Evolutionary conservation across 2,113 vertebrate genomes (phyloP).

Genomic region (Sminthopsis crassicaudata): DNA sequence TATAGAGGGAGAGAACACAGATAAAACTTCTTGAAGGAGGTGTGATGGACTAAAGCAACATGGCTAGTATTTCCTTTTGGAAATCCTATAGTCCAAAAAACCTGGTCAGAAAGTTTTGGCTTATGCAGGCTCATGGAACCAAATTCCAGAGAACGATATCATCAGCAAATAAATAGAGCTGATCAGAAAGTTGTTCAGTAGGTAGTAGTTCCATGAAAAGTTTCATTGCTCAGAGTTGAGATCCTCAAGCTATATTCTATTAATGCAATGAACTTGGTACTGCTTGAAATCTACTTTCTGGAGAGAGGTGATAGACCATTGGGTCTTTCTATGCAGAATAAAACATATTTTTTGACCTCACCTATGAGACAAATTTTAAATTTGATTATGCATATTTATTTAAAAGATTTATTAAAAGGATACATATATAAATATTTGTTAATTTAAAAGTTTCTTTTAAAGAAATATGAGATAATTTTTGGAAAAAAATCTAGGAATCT

Average conservation of each 20-base stretch:
- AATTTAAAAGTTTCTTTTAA: background rate
- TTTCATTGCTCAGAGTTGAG: background rate
- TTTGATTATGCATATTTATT: background rate
- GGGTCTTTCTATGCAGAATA: background rate
- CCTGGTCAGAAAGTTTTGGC: background rate
- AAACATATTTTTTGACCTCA: background rate
- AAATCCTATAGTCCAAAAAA: background rate
- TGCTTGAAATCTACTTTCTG: conserved; percentile 29
- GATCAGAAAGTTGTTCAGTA: conserved; percentile 56
- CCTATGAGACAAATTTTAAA: background rate
- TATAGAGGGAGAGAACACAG: background rate
- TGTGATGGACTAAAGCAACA: background rate
- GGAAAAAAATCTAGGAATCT: conserved; percentile 48
- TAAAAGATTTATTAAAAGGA: background rate
- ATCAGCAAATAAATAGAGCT: conserved; percentile 42
- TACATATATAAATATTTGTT: background rate
- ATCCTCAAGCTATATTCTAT: conserved; percentile 49
- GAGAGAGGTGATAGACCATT: background rate
- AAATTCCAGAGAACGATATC: conserved; percentile 4
- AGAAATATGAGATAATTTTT: conserved; percentile 52
- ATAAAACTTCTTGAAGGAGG: background rate
- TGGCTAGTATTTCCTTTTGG: background rate
- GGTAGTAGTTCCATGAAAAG: conserved; percentile 20
- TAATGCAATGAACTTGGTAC: conserved; percentile 17
- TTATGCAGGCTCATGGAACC: conserved; percentile 8